Evolutionary conservation across 2,113 vertebrate species (phyloP), one percentile per base, ranked within the genome.

Genomic region (Cathartes aura): DNA sequence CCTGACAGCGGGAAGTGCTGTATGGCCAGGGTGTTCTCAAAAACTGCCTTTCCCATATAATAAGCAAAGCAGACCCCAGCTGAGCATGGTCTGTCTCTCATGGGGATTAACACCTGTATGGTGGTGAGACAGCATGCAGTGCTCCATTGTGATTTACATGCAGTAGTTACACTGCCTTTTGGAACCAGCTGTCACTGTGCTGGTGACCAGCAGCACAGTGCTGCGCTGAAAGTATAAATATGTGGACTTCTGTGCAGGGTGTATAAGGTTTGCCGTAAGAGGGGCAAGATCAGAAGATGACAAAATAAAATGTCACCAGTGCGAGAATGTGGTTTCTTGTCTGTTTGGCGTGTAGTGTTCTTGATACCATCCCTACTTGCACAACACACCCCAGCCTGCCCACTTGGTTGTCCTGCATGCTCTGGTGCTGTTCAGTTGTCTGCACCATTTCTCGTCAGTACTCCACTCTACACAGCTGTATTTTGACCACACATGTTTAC

Each of bases 281-380:
- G 27, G 52, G 74, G 30, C 53, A 68, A 87, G 45, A 52, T 64
- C 60, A 63, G 92, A 87, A 91, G 52, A 66, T 6, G 34, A 19
- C 68, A 50, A 92, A 93, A 96, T 96, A 93, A 95, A 94, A 75
- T 3, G 32, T 88, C 82, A 66, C 62, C 71, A 40, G n/a, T 89
- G 86, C 0, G 0, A 45, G 95, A 73, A 58, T 22, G 34, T 50
- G 82, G 9, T 50, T 93, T 52, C 53, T 75, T 83, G 50, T 58
- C n/a, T 58, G 36, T 68, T 45, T 45, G 87, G 32, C 79, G 22
- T 63, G 27, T 76, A 23, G 30, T 26, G 43, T 32, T 70, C 20
- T 38, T 53, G 32, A 34, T 45, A 12, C 45, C 27, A 12, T 45
- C 79, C n/a, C 20, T 45, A 14, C 53, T 52, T 23, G 15, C 67